Evolutionary conservation across 1,140 invertebrate genomes (phyloP), one percentile per base, ranked within the genome.

Genomic region (Hyphantria cunea): DNA sequence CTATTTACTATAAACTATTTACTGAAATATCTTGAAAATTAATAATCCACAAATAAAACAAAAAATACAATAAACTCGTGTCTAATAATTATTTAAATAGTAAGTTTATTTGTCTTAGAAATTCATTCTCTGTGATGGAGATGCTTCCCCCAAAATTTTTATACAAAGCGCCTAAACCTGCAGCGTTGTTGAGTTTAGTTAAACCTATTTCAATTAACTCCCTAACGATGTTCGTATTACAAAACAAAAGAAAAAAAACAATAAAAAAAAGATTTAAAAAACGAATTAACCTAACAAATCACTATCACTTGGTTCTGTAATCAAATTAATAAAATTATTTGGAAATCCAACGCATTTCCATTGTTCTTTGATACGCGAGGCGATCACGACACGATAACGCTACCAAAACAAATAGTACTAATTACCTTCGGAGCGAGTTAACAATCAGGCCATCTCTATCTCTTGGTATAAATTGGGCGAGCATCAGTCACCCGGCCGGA

Each of bases 381-480:
- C 53, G 76, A 78, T 83, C 53, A 58, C 50, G 37, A 25, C 48
- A 34, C 59, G 84, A 89, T 85, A 86, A 76, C 55, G 58, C 70
- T 53, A 50, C 66, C 52, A 79, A 79, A 82, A 89, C 84, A 85
- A 89, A 89, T 89, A 81, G 73, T 73, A 74, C 79, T 84, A 89
- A 89, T 89, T 86, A 89, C 78, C 75, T 72, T 67, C 63, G 74
- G 70, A 63, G 70, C 64, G 44, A 80, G 84, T 82, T 85, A 86
- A 82, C 77, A 69, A 80, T 82, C 80, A 66, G 44, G 64, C 53
- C 76, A 68, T 78, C 69, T 77, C 73, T 81, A 82, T 82, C 78
- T 80, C 68, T 55, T 34, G 34, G 63, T 68, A 72, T 68, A 74
- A 76, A 76, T 76, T 73, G 66, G 63, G 9, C 41, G 54, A 14